Evolutionary conservation across 2,113 vertebrate genomes (phyloP).

Genomic region (Atractosteus spatula): DNA sequence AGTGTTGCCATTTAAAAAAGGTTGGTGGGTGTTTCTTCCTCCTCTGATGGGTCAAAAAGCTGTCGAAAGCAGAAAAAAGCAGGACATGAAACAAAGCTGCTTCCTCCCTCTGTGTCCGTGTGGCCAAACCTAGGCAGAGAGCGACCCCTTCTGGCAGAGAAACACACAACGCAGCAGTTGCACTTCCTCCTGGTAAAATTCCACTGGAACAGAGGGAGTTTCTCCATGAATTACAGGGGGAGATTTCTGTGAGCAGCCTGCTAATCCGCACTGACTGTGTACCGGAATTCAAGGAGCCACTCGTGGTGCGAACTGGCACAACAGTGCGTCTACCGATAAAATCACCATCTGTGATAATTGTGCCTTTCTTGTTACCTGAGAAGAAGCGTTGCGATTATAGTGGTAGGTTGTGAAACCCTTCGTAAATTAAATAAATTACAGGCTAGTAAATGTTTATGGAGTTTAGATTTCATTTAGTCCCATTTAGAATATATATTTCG

Average conservation of each 20-base stretch:
- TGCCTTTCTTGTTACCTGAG: no score
- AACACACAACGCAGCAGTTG: background rate
- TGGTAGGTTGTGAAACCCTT: no score
- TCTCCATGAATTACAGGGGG: background rate
- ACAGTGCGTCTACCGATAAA: background rate
- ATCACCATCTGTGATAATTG: no score
- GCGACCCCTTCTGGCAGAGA: conserved; percentile 43
- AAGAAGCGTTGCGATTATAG: no score
- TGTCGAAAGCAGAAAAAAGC: conserved; percentile 12
- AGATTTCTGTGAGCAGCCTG: background rate
- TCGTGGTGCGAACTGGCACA: background rate
- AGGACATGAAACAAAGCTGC: conserved; percentile 17
- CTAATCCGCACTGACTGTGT: background rate
- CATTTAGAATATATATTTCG: no score
- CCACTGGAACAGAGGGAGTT: conserved; percentile 20
- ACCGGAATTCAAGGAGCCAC: background rate
- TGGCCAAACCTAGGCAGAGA: conserved; percentile 19
- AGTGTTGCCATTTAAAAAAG: background rate
- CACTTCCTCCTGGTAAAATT: conserved; percentile 26
- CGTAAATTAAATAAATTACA: no score
- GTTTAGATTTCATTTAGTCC: no score
- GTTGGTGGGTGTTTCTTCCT: conserved; percentile 1
- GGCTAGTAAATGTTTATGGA: no score
- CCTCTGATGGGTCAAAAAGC: background rate
- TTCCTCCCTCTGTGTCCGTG: conserved; percentile 5